These are phyloP conservation scores for Tylochromis polylepis DNA, from an alignment of 2,113 vertebrate species.

Conservation along the genomic window DNA sequence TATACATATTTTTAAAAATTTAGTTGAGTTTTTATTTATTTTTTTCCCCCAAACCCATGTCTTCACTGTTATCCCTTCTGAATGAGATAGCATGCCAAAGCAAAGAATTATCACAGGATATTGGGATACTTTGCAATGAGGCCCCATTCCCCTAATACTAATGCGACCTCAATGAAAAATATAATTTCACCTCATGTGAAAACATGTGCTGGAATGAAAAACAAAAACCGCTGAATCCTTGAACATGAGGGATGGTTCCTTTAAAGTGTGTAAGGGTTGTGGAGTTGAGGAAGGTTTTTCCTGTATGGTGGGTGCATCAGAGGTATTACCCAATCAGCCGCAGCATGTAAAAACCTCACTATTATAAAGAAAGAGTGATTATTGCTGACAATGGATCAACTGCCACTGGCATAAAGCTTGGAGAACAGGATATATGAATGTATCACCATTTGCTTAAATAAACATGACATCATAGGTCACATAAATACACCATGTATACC, in stretches of 20 bases:
- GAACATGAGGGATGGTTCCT: background rate
- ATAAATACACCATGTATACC: background rate
- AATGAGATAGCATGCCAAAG: background rate
- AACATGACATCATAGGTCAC: background rate
- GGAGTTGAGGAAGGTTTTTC: background rate
- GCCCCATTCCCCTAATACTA: background rate
- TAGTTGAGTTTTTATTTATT: too few species aligned
- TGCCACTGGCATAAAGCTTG: background rate
- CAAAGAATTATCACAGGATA: background rate
- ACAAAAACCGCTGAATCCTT: background rate
- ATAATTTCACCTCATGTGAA: background rate
- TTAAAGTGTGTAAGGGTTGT: background rate
- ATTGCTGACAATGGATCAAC: background rate
- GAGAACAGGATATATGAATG: background rate
- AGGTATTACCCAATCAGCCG: background rate
- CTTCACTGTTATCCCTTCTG: background rate
- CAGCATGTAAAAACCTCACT: background rate
- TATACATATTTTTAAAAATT: background rate
- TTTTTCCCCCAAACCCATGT: background rate
- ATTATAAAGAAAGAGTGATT: background rate
- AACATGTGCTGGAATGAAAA: background rate
- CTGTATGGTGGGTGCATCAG: background rate
- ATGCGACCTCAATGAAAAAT: background rate
- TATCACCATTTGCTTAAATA: background rate
- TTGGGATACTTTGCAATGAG: background rate